Percentiles rank a stretch among this genome's conserved stretches.
Evolutionary conservation across 2,888 invertebrate genomes (phyloP).

Genomic region (Cheiracanthium punctorium): DNA sequence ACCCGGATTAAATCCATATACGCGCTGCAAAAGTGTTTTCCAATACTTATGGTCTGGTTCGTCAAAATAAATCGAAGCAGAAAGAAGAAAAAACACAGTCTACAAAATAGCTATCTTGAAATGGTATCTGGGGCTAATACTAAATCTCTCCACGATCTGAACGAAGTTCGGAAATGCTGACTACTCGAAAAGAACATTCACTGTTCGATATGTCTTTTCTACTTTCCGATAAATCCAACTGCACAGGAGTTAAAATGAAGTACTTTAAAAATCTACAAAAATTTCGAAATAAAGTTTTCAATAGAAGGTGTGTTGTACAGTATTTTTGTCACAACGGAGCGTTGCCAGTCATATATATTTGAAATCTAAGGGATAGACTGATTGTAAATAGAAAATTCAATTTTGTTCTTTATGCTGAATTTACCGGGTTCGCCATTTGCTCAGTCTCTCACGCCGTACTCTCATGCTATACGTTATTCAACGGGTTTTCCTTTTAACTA

Average conservation of each 20-base stretch:
- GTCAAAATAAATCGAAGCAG: neutral
- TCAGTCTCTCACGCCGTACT: conserved; percentile 30
- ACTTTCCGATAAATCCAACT: conserved; percentile 14
- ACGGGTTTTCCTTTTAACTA: conserved; percentile 30
- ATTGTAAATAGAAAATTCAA: conserved; percentile 46
- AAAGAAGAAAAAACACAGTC: neutral
- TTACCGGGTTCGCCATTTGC: conserved; percentile 48
- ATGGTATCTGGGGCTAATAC: neutral
- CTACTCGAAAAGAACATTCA: neutral
- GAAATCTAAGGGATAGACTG: neutral
- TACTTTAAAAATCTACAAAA: conserved; percentile 8
- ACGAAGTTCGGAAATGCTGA: neutral
- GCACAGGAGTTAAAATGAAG: conserved; percentile 5
- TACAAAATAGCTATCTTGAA: neutral
- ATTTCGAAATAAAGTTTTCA: conserved; percentile 35
- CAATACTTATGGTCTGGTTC: neutral
- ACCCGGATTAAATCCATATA: neutral
- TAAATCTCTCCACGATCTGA: neutral
- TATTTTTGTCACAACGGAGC: conserved; percentile 32
- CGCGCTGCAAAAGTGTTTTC: neutral
- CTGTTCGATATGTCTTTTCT: neutral
- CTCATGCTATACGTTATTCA: conserved; percentile 32
- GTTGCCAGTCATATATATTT: conserved; percentile 27
- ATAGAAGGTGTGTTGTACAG: conserved; percentile 13
- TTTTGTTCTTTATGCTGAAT: conserved; percentile 48